Evolutionary conservation across 2,797 vertebrate species (phyloP).

Genomic region (Heterohyrax brucei): DNA sequence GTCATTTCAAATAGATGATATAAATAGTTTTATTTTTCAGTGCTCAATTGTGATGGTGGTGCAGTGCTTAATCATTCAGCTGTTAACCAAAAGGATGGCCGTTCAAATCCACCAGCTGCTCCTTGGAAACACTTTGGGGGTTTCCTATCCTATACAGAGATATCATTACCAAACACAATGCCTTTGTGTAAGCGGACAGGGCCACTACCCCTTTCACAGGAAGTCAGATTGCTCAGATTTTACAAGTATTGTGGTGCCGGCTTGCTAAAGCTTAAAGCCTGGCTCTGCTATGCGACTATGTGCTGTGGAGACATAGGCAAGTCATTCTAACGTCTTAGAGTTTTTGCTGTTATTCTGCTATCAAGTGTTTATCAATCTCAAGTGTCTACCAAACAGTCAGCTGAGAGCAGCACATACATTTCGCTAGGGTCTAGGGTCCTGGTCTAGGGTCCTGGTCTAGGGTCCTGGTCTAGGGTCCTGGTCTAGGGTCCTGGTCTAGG

Average conservation of each 20-base stretch:
- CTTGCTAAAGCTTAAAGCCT: neutral
- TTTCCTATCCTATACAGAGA: neutral
- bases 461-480: neutral
- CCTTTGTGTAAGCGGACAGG: neutral
- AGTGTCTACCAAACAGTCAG: too few relatives aligned
- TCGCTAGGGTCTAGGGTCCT: neutral
- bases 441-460: neutral
- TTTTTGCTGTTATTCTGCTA: neutral
- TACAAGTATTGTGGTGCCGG: neutral
- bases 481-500: neutral
- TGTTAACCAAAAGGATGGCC: too few relatives aligned
- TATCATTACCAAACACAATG: neutral
- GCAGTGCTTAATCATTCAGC: too few relatives aligned
- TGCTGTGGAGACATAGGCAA: neutral
- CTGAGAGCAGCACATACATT: neutral
- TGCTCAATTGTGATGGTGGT: too few relatives aligned
- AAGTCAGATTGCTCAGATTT: conserved; percentile 23
- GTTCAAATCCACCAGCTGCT: too few relatives aligned
- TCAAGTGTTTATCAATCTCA: neutral
- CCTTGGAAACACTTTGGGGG: too few relatives aligned
- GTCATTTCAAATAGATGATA: neutral
- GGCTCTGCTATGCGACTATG: neutral
- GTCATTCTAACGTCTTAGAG: neutral
- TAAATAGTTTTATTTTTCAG: neutral
- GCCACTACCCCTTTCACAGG: neutral